A percentile compares a stretch with the other conserved stretches of the same genome.
These are phyloP conservation scores for Scaptomyza pallida DNA, from an alignment of 1,140 invertebrate genomes.

Conservation along the genomic window DNA sequence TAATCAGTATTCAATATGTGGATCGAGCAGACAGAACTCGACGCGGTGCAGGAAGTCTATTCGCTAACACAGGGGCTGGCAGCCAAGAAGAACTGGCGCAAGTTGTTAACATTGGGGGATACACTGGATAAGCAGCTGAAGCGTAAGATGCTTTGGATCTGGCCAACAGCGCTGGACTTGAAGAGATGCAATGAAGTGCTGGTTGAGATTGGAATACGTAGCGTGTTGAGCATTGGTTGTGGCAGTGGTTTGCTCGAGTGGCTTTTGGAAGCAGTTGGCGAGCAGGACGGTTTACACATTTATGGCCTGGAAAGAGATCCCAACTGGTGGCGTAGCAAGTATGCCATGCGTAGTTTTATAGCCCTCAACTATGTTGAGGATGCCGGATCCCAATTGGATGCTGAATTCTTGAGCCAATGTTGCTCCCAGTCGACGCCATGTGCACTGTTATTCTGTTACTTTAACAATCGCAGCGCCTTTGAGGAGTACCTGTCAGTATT, in stretches of 20 bases:
- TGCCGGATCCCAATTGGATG: conserved; percentile 45
- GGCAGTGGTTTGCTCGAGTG: conserved; percentile 78
- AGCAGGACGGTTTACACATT: conserved; percentile 79
- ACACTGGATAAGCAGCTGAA: conserved; percentile 54
- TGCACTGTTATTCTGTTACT: conserved; percentile 90
- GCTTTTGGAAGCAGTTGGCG: conserved; percentile 49
- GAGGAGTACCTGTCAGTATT: conserved; percentile 87
- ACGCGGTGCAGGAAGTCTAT: conserved; percentile 56
- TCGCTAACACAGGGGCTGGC: conserved; percentile 42
- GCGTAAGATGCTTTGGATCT: conserved; percentile 86
- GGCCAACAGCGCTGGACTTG: conserved; percentile 85
- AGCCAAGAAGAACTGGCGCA: conserved; percentile 52
- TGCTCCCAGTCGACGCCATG: conserved; percentile 69
- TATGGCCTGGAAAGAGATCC: conserved; percentile 86
- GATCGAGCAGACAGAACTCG: conserved; percentile 51
- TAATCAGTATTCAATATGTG: conserved; percentile 63
- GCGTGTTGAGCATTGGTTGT: conserved; percentile 71
- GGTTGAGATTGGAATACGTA: conserved; percentile 23
- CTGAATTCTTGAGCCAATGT: conserved; percentile 68
- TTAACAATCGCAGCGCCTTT: conserved; percentile 89
- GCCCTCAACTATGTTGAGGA: conserved; percentile 83
- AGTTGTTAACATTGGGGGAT: conserved; percentile 54
- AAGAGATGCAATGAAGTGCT: conserved; percentile 58
- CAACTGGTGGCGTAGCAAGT: conserved; percentile 87
- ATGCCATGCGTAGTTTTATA: conserved; percentile 86